Conservation (phyloP, 2,113 vertebrate genomes). For the Sapayoa aenigma region DNA sequence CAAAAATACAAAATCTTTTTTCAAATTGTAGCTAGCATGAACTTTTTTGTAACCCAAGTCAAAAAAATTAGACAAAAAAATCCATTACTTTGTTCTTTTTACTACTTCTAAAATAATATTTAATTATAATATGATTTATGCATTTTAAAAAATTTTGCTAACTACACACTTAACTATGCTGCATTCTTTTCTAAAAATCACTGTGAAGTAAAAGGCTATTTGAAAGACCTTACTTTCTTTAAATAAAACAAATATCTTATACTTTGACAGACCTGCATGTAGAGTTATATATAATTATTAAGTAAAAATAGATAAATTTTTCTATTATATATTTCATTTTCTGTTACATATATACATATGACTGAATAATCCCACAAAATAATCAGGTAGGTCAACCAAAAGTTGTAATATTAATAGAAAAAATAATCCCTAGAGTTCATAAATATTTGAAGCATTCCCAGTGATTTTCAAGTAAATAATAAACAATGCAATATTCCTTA, state of each 20-base stretch:
- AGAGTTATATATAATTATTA: not conserved
- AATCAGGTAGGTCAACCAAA: not conserved
- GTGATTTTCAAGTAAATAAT: not conserved
- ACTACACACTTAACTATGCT: not conserved
- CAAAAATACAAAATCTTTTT: not conserved
- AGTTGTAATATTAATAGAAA: not conserved
- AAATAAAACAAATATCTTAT: not conserved
- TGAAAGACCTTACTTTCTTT: not conserved
- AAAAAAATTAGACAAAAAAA: not conserved
- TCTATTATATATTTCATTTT: not conserved
- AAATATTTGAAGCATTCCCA: not conserved
- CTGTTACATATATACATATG: not conserved
- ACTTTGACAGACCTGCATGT: not conserved
- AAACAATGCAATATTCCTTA: not conserved
- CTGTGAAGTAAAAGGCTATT: not conserved
- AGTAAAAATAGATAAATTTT: not conserved
- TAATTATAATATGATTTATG: not conserved
- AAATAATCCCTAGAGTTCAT: not conserved
- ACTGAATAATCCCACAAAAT: not conserved
- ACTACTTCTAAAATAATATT: not conserved
- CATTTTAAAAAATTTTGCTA: rapidly evolving
- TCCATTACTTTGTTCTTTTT: not conserved
- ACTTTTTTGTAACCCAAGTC: not conserved
- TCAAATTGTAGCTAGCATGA: not conserved
- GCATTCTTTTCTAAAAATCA: not conserved